These are phyloP conservation scores for Drosophila santomea DNA, from an alignment of 1,140 invertebrate species.

Conservation along the genomic window DNA sequence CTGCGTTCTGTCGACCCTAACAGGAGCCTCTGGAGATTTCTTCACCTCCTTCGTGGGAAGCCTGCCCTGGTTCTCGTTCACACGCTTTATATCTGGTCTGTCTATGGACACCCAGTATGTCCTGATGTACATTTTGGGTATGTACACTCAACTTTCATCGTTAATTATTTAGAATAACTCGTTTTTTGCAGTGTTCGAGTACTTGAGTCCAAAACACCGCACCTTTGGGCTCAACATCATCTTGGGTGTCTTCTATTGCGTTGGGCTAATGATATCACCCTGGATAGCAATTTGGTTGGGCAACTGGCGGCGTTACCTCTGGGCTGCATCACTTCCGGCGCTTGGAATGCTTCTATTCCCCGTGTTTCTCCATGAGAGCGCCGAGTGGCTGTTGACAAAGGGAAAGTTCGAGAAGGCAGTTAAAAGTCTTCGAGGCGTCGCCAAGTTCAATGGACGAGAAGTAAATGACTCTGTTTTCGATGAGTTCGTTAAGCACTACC, in stretches of 20 bases:
- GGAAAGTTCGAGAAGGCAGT: constrained; percentile 86
- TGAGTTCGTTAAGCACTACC: constrained; percentile 80
- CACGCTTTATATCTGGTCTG: constrained; percentile 86
- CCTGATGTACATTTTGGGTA: constrained; percentile 88
- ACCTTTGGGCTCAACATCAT: constrained; percentile 87
- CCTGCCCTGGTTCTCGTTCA: constrained; percentile 85
- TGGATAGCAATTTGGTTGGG: constrained; percentile 86
- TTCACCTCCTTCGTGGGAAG: constrained; percentile 85
- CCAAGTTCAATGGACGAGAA: constrained; percentile 86
- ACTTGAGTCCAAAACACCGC: constrained; percentile 86
- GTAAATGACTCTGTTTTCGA: constrained; percentile 84
- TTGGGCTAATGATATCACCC: constrained; percentile 86
- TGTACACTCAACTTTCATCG: constrained; percentile 7
- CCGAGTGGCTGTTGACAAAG: constrained; percentile 87
- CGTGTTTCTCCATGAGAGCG: constrained; percentile 87
- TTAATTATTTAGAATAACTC: rapidly evolving
- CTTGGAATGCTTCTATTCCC: constrained; percentile 85
- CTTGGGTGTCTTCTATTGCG: constrained; percentile 86
- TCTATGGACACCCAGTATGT: constrained; percentile 87
- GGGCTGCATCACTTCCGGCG: constrained; percentile 85
- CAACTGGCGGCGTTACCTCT: constrained; percentile 86
- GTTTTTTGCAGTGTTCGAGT: constrained; percentile 86
- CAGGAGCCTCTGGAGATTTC: constrained; percentile 86
- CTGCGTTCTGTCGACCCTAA: constrained; percentile 85
- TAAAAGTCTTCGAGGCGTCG: constrained; percentile 86